Evolutionary conservation across 2,888 invertebrate species (phyloP), one percentile per base, ranked within the genome.

Genomic region (Ochlodes sylvanus): DNA sequence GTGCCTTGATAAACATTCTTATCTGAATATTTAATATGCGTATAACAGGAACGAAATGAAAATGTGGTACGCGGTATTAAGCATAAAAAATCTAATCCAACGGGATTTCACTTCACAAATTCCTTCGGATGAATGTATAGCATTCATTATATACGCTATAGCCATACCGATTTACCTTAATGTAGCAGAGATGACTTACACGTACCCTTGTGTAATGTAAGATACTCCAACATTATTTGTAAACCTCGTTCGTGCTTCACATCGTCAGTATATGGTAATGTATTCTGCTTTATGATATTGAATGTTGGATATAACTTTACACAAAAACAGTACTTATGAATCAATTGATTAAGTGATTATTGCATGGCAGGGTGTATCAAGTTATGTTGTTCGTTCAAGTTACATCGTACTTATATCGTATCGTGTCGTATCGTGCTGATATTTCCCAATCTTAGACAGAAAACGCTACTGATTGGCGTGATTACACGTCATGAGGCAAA

Each of bases 121-220:
- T 61, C 54, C 27, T 56, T 63, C 19, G 27, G 55, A 63, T 63
- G 55, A 63, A 32, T 34, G 17, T 32, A 32, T 55, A 66, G 32
- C 44, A 32, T 15, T 54, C 52, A 54, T 54, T 27, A 63, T 44
- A 32, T 58, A 7, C 12, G 38, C 32, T 65, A 65, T 34, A 47
- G 41, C 21, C 61, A 44, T 17, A 67, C 19, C 61, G 61, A 67
- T 67, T 56, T 67, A 56, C 69, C 63, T 71, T 72, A 73, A 74
- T 75, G 73, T 73, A 71, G 70, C 70, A 62, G 58, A 67, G 70
- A 72, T 71, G 66, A 70, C 72, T 72, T 71, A 73, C 72, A 70
- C 62, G 73, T 64, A 66, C 66, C 60, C 66, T 66, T 61, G 61
- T 61, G 67, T 61, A 61, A 54, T 55, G 60, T 50, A 58, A 47